Conservation (phyloP, 1,140 invertebrate species). For the Lasaia peninsularis region DNA sequence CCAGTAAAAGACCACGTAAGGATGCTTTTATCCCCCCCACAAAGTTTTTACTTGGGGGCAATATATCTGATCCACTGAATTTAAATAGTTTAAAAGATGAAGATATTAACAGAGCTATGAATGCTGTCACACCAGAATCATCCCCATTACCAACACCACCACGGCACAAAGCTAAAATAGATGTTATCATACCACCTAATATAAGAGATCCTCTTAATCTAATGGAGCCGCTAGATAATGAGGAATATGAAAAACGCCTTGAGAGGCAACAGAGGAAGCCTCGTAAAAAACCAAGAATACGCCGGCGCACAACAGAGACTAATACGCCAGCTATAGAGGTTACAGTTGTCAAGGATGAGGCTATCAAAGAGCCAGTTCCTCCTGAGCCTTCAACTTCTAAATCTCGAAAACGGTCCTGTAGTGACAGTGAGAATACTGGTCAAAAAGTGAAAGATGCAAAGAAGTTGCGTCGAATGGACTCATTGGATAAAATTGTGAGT, state of each 20-base stretch:
- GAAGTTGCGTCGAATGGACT: slow-evolving; percentile 82
- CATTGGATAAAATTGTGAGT: slow-evolving; percentile 94
- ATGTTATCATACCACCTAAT: slow-evolving; percentile 95
- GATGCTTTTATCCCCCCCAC: slow-evolving; percentile 89
- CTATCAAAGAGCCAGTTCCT: slow-evolving; percentile 53
- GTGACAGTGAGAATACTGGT: slow-evolving; percentile 69
- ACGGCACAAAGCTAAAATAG: slow-evolving; percentile 88
- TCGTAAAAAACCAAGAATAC: slow-evolving; percentile 77
- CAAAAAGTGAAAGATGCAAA: slow-evolving; percentile 74
- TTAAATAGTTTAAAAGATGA: slow-evolving; percentile 94
- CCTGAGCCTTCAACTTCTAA: slow-evolving; percentile 64
- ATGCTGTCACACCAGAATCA: slow-evolving; percentile 91
- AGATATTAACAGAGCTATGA: slow-evolving; percentile 89
- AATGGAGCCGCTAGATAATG: slow-evolving; percentile 87
- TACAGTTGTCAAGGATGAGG: slow-evolving; percentile 40
- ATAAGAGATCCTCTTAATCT: slow-evolving; percentile 94
- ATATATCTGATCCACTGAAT: slow-evolving; percentile 96
- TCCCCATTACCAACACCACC: slow-evolving; percentile 93
- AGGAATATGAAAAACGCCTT: slow-evolving; percentile 87
- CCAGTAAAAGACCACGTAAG: slow-evolving; percentile 84
- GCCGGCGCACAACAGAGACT: slow-evolving; percentile 79
- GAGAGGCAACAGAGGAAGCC: slow-evolving; percentile 81
- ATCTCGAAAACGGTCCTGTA: slow-evolving; percentile 62
- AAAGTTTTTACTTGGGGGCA: slow-evolving; percentile 96
- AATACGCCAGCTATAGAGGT: slow-evolving; percentile 44